A percentile compares a stretch with the other conserved stretches of the same genome.
Evolutionary conservation across 2,797 vertebrate species (phyloP).

Genomic region (Psittacula derbiana): DNA sequence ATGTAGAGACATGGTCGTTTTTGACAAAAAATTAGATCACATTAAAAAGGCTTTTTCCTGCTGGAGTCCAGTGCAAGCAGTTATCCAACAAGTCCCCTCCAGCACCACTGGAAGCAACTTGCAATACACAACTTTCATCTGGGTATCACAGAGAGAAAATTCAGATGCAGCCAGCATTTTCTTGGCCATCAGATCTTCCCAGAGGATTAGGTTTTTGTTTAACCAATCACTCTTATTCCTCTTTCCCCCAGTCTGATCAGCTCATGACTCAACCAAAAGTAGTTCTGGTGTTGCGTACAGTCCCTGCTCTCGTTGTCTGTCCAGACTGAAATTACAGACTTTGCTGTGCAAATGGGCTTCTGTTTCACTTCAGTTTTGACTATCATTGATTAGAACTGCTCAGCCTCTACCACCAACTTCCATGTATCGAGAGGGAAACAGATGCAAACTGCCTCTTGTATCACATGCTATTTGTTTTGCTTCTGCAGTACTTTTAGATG

Average conservation of each 20-base stretch:
- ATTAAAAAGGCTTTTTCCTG: not conserved
- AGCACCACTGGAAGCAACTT: not conserved
- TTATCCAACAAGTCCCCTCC: not conserved
- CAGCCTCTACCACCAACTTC: not conserved
- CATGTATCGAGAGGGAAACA: not conserved
- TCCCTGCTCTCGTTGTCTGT: not conserved
- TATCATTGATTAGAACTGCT: not conserved
- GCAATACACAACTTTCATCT: not conserved
- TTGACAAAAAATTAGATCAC: not conserved
- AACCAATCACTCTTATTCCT: not conserved
- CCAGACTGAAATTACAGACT: not conserved
- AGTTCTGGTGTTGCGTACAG: not conserved
- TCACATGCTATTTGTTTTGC: not conserved
- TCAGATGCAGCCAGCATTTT: constrained; percentile 14
- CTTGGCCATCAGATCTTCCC: not conserved
- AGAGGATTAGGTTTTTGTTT: not conserved
- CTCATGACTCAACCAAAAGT: not conserved
- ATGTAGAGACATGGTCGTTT: not conserved
- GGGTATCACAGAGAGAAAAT: not conserved
- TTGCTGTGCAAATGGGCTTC: not conserved
- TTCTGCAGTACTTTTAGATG: accelerated
- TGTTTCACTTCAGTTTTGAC: not conserved
- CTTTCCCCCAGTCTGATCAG: not conserved
- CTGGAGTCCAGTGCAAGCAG: not conserved
- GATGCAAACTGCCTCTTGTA: not conserved